Percentiles rank a stretch among this genome's conserved stretches.
phyloP scores from a whole-genome alignment of 2,797 vertebrate genomes.

The Manis javanica region DNA sequence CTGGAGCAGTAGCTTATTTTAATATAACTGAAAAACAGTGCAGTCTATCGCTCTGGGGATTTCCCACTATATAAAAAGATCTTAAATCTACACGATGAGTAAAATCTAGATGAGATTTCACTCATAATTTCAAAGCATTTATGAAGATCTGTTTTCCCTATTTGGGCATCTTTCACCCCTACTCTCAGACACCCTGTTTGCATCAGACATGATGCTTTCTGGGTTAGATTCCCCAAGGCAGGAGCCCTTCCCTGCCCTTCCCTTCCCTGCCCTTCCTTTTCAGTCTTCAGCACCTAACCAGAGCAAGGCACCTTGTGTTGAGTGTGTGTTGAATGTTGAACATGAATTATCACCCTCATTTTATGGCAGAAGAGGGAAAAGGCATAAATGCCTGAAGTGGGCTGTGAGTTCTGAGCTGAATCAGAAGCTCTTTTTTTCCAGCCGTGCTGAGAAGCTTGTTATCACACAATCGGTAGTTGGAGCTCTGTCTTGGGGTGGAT shows the following conservation, averaged over 20 bases:
- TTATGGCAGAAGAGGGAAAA: neutral
- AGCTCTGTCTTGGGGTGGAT: neutral
- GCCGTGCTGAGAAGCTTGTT: neutral
- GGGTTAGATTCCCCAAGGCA: neutral
- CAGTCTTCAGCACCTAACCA: neutral
- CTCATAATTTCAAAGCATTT: constrained; percentile 62
- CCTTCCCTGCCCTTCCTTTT: accelerated
- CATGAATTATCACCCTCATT: neutral
- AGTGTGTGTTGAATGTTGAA: neutral
- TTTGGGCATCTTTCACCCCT: constrained; percentile 29
- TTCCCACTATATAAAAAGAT: constrained; percentile 19
- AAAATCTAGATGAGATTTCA: constrained; percentile 64
- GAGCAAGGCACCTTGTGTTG: neutral
- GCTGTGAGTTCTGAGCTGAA: neutral
- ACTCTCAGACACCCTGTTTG: neutral
- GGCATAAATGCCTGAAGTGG: neutral
- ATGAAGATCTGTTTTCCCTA: constrained; percentile 57
- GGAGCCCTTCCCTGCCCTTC: neutral
- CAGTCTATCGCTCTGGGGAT: constrained; percentile 40
- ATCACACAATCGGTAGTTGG: neutral
- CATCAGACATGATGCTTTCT: neutral
- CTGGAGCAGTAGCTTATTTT: constrained; percentile 60
- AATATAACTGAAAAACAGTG: constrained; percentile 47
- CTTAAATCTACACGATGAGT: constrained; percentile 59
- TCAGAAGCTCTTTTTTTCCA: neutral